phyloP scores from a whole-genome alignment of 2,888 invertebrate species.

The Brenthis ino region DNA sequence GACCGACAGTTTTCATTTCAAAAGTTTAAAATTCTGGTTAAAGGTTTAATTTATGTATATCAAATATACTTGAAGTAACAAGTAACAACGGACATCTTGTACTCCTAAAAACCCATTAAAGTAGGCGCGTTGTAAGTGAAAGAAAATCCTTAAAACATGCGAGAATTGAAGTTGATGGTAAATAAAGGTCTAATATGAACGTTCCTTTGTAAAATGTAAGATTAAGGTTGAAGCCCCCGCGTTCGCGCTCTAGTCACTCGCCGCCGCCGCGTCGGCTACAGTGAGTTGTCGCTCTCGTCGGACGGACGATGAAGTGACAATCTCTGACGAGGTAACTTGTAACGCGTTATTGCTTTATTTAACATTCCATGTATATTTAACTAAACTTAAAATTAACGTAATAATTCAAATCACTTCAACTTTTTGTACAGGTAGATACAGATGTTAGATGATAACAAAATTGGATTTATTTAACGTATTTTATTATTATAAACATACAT shows the following conservation, averaged over 20 bases:
- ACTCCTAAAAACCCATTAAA: background rate
- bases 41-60: background rate
- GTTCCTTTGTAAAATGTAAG: constrained; percentile 24
- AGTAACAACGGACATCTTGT: background rate
- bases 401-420: too few relatives aligned
- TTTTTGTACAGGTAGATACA: background rate
- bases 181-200: constrained; percentile 17
- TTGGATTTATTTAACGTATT: background rate
- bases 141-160: background rate
- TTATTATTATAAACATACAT: background rate
- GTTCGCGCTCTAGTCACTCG: constrained; percentile 1
- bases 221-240: constrained; percentile 11
- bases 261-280: too few relatives aligned
- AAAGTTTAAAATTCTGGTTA: background rate
- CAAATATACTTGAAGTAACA: background rate
- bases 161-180: constrained; percentile 9
- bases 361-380: constrained; percentile 22
- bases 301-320: background rate
- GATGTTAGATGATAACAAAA: too few relatives aligned
- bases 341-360: constrained; percentile 1
- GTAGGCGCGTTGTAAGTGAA: background rate
- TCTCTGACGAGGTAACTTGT: background rate
- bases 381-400: background rate
- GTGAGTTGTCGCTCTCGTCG: background rate
- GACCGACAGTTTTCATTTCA: constrained; percentile 1